Percentiles rank a stretch among this genome's conserved stretches.
Evolutionary conservation across 2,888 invertebrate genomes (phyloP).

Genomic region (Crepidodera aurea): DNA sequence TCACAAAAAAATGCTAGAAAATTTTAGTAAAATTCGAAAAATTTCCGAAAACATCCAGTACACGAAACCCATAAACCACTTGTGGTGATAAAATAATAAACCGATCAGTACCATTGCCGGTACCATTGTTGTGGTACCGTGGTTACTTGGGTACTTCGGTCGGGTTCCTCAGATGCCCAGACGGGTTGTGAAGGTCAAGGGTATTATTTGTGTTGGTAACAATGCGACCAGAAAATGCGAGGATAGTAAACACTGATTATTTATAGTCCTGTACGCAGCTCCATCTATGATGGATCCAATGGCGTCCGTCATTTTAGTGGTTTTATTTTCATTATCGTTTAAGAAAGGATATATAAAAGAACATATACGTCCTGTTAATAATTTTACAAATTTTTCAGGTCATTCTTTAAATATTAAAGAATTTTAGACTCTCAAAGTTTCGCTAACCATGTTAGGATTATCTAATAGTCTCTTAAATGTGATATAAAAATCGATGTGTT

Average conservation of each 20-base stretch:
- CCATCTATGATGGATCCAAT: conserved; percentile 35
- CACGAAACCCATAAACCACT: conserved; percentile 22
- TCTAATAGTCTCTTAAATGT: no score
- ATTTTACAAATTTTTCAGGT: no score
- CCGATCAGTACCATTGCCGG: conserved; percentile 33
- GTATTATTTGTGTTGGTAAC: conserved; percentile 49
- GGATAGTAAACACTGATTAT: conserved; percentile 44
- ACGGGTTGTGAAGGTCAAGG: conserved; percentile 50
- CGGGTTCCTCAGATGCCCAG: conserved; percentile 45
- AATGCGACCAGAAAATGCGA: conserved; percentile 47
- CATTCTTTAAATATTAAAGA: no score
- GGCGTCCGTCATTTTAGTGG: no score
- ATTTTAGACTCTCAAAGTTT: no score
- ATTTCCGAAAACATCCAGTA: background rate
- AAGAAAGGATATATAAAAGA: no score
- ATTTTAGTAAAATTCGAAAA: no score
- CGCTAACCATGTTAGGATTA: no score
- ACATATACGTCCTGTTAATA: no score
- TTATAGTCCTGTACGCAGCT: conserved; percentile 43
- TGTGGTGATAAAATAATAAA: conserved; percentile 40
- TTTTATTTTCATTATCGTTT: no score
- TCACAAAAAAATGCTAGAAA: no score
- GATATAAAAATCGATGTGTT: no score
- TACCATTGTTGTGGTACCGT: conserved; percentile 36
- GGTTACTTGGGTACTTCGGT: conserved; percentile 31